phyloP scores from a whole-genome alignment of 2,113 vertebrate genomes.

The Python bivittatus region DNA sequence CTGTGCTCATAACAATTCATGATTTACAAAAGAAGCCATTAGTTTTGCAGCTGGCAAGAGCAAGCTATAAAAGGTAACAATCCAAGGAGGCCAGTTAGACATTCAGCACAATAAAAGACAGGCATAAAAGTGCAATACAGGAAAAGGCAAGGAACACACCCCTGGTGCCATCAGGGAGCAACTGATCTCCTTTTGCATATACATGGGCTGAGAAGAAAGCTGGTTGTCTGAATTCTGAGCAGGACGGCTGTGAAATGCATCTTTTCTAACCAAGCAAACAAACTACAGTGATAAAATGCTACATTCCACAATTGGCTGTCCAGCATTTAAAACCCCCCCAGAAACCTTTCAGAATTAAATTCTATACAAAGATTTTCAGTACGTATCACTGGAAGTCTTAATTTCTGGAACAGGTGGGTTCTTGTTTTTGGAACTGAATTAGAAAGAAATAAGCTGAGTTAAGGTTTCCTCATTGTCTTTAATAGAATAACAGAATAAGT shows the following conservation, averaged over 20 bases:
- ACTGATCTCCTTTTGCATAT: neutral
- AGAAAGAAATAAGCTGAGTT: neutral
- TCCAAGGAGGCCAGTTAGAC: conserved; percentile 54
- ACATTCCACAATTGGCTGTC: neutral
- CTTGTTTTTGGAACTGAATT: neutral
- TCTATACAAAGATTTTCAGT: no score
- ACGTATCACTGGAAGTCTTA: neutral
- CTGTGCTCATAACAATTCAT: conserved; percentile 57
- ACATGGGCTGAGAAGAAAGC: neutral
- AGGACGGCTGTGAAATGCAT: neutral
- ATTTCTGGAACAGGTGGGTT: neutral
- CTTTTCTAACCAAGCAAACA: conserved; percentile 7
- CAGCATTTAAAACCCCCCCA: neutral
- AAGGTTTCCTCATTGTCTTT: neutral
- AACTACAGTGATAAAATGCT: neutral
- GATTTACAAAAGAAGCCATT: conserved; percentile 65
- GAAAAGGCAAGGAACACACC: conserved; percentile 14
- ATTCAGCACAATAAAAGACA: conserved; percentile 51
- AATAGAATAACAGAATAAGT: neutral
- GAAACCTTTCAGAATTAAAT: neutral
- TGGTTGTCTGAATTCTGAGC: neutral
- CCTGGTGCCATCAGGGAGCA: neutral
- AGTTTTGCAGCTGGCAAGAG: conserved; percentile 64
- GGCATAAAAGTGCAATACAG: conserved; percentile 46
- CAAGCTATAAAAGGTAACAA: conserved; percentile 60